These are phyloP conservation scores for Deroplatys truncata DNA, from an alignment of 2,888 invertebrate genomes.

Conservation along the genomic window DNA sequence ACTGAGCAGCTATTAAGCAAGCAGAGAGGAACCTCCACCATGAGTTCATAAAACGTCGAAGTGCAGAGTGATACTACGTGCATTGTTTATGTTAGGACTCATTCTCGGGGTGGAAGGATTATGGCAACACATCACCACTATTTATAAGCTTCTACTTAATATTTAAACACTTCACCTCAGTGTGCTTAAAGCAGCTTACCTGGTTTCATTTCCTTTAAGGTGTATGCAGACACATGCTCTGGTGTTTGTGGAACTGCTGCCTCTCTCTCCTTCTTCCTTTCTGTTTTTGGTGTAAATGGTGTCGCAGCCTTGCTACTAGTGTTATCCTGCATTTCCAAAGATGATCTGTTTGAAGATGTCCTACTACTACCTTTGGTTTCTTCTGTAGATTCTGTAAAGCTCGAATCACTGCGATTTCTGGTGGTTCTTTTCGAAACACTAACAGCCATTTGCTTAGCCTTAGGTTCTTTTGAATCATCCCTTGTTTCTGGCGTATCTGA, in stretches of 20 bases:
- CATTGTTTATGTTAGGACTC: too few relatives aligned
- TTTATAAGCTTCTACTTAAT: too few relatives aligned
- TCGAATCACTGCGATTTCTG: not conserved
- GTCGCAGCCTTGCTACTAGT: not conserved
- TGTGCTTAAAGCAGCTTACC: not conserved
- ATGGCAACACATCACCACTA: too few relatives aligned
- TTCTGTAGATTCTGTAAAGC: not conserved
- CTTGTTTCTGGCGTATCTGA: not conserved
- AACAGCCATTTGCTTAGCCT: not conserved
- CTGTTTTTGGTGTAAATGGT: not conserved
- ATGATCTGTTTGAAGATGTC: not conserved
- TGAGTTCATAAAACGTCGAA: too few relatives aligned
- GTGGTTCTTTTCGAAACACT: not conserved
- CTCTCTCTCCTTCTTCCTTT: not conserved
- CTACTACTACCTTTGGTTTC: not conserved
- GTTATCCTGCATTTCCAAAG: not conserved
- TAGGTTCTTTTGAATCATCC: not conserved
- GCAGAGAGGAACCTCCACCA: too few relatives aligned
- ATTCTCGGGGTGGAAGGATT: too few relatives aligned
- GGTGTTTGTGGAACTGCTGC: not conserved
- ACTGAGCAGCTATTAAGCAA: too few relatives aligned
- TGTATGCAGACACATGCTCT: not conserved
- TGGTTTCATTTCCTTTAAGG: not conserved
- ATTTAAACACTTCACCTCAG: too few relatives aligned
- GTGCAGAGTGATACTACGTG: too few relatives aligned